Evolutionary conservation across 2,888 invertebrate species (phyloP).

Genomic region (Dasysyrphus tricinctus): DNA sequence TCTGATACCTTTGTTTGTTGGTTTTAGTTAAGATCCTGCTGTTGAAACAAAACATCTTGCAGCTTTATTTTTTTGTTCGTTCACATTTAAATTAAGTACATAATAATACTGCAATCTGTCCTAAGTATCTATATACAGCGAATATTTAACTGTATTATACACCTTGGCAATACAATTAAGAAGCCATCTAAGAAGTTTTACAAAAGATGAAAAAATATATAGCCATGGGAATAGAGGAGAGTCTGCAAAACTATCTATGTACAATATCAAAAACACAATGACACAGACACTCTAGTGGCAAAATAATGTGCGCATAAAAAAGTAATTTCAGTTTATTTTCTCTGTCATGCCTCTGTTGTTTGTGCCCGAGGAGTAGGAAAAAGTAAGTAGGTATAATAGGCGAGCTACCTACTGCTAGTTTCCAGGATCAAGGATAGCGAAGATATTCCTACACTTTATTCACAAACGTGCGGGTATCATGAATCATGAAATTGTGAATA

Average conservation of each 20-base stretch:
- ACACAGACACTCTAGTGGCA: background rate
- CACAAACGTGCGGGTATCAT: constrained; percentile 39
- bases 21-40: background rate
- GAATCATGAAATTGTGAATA: constrained; percentile 57
- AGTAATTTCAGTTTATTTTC: constrained; percentile 22
- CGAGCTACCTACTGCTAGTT: background rate
- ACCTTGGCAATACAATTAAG: constrained; percentile 20
- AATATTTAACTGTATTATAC: background rate
- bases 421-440: constrained; percentile 4
- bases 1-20: background rate
- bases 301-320: constrained; percentile 7
- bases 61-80: background rate
- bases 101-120: background rate
- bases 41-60: background rate
- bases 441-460: background rate
- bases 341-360: background rate
- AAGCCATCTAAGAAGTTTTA: background rate
- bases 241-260: constrained; percentile 1
- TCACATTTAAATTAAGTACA: background rate
- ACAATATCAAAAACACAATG: constrained; percentile 3
- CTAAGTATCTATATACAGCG: background rate
- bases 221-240: background rate
- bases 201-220: background rate
- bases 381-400: background rate
- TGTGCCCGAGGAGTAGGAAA: constrained; percentile 1